Conservation (phyloP, 23 tunicate genomes). For the Ascidia mentula region DNA sequence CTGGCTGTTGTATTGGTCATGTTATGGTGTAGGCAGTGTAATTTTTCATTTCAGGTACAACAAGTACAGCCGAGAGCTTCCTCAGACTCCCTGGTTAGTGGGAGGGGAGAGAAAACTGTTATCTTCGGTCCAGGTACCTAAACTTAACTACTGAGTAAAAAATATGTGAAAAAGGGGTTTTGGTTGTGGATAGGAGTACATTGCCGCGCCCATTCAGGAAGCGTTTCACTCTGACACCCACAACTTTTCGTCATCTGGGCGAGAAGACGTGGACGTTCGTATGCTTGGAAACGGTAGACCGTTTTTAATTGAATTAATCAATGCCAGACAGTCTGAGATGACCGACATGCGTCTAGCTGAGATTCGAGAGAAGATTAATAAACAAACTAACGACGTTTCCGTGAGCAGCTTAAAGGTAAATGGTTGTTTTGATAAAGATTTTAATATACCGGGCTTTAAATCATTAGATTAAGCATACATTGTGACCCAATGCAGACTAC, state of each 20-base stretch:
- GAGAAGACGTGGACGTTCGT: slow-evolving; percentile 96
- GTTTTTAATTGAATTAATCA: slow-evolving; percentile 74
- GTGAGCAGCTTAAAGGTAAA: slow-evolving; percentile 40
- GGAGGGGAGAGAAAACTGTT: slow-evolving; percentile 60
- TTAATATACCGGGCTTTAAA: no score
- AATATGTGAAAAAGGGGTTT: neutral
- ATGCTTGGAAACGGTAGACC: slow-evolving; percentile 97
- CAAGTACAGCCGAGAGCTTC: slow-evolving; percentile 76
- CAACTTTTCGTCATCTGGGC: slow-evolving; percentile 83
- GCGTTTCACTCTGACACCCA: slow-evolving; percentile 29
- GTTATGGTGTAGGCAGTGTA: no score
- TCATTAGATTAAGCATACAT: no score
- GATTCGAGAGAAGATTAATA: slow-evolving; percentile 30
- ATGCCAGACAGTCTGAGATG: slow-evolving; percentile 30
- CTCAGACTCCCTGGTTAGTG: slow-evolving; percentile 96
- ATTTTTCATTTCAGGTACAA: slow-evolving; percentile 41
- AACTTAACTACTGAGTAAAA: neutral
- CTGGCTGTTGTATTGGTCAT: no score
- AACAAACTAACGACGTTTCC: slow-evolving; percentile 24
- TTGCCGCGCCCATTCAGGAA: slow-evolving; percentile 38
- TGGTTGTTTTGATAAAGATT: neutral
- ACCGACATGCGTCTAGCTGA: slow-evolving; percentile 4
- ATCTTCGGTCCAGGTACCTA: slow-evolving; percentile 54
- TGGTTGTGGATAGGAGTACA: slow-evolving; percentile 48
- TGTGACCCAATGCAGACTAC: no score